Evolutionary conservation across 2,113 vertebrate species (phyloP).

Genomic region (Ornithorhynchus anatinus): DNA sequence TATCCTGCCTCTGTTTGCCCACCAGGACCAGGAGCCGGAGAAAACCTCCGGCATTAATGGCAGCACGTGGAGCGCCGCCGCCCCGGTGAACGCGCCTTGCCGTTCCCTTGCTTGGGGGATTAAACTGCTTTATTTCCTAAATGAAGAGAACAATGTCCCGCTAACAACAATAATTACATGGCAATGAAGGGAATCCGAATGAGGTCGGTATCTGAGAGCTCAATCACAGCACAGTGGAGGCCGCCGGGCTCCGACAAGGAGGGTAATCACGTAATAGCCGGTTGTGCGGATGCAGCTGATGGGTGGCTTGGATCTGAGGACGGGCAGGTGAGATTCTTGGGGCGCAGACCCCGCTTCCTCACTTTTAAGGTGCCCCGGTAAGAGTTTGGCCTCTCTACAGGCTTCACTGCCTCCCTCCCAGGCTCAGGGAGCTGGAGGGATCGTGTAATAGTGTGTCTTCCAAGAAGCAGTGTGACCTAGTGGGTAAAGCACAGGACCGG

Average conservation of each 20-base stretch:
- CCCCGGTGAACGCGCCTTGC: no score
- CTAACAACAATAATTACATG: not conserved
- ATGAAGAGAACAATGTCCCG: constrained; percentile 25
- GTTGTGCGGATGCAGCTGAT: not conserved
- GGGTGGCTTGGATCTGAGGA: not conserved
- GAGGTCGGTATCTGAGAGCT: not conserved
- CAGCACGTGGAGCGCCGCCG: not conserved
- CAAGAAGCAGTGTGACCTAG: not conserved
- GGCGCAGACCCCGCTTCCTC: no score
- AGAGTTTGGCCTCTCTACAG: no score
- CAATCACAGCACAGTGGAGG: not conserved
- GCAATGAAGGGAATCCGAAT: constrained; percentile 7
- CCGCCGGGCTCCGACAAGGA: not conserved
- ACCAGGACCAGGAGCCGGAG: not conserved
- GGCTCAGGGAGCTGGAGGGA: no score
- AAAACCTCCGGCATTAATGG: not conserved
- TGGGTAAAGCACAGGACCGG: no score
- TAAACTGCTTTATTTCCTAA: constrained; percentile 19
- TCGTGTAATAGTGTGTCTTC: not conserved
- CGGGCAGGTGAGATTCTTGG: no score
- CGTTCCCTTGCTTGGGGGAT: not conserved
- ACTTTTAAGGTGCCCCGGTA: no score
- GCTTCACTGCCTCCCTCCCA: no score
- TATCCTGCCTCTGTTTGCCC: not conserved
- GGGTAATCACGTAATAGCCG: not conserved